phyloP scores from a whole-genome alignment of 2,888 invertebrate genomes.

The Tetrapedia diversipes region DNA sequence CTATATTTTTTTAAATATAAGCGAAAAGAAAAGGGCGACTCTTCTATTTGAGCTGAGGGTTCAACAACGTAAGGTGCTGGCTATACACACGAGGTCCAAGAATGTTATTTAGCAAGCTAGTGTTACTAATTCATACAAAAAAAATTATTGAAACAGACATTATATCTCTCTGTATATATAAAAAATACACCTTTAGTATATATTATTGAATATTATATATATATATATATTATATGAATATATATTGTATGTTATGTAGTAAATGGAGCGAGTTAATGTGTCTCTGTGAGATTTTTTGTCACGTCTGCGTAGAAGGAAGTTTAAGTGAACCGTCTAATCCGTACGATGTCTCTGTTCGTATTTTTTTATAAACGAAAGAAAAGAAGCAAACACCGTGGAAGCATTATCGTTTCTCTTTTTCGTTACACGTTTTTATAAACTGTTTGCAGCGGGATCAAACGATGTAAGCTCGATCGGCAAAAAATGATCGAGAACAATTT shows the following conservation, averaged over 20 bases:
- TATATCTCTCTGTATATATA: constrained; percentile 78
- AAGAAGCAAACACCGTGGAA: constrained; percentile 9
- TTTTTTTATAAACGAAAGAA: background rate
- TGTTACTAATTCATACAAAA: constrained; percentile 79
- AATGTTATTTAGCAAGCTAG: constrained; percentile 81
- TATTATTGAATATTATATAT: constrained; percentile 77
- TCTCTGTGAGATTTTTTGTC: constrained; percentile 80
- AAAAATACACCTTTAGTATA: constrained; percentile 74
- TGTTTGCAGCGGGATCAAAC: background rate
- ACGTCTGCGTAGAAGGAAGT: constrained; percentile 62
- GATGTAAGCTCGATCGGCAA: no score
- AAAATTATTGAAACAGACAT: constrained; percentile 78
- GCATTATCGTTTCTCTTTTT: constrained; percentile 19
- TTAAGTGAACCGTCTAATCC: constrained; percentile 51
- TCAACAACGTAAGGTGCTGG: constrained; percentile 81
- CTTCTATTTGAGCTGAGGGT: constrained; percentile 75
- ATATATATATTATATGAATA: constrained; percentile 80
- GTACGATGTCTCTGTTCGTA: constrained; percentile 65
- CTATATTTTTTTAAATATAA: constrained; percentile 81
- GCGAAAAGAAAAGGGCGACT: constrained; percentile 67
- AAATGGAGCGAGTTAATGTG: constrained; percentile 80
- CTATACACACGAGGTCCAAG: constrained; percentile 82
- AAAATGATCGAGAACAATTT: no score
- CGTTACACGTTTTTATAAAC: constrained; percentile 20
- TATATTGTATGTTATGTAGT: constrained; percentile 82